Percentiles rank a stretch among this genome's conserved stretches.
phyloP scores from a whole-genome alignment of 2,888 invertebrate genomes.

The Copidosoma aretas region DNA sequence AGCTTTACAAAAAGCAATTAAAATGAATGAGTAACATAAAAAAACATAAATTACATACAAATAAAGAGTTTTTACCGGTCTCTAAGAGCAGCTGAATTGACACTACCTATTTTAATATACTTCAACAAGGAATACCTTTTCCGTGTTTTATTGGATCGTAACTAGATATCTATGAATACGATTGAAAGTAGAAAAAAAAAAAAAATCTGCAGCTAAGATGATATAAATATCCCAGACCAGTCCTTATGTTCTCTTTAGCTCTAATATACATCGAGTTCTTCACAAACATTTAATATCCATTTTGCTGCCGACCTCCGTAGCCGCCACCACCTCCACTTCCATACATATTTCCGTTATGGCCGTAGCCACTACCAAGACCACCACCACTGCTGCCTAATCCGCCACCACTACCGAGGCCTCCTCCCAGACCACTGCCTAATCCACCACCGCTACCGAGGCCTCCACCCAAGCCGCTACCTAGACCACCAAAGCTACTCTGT shows the following conservation, averaged over 20 bases:
- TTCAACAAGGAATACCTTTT: slow-evolving; percentile 5
- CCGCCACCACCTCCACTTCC: slow-evolving; percentile 47
- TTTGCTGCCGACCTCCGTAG: slow-evolving; percentile 53
- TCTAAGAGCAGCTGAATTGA: neutral
- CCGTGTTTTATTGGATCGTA: neutral
- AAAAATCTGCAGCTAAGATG: slow-evolving; percentile 2
- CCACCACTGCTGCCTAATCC: neutral
- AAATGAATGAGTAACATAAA: neutral
- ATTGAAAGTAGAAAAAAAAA: slow-evolving; percentile 11
- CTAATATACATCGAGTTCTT: slow-evolving; percentile 41
- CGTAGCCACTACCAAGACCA: slow-evolving; percentile 45
- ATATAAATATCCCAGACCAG: slow-evolving; percentile 25
- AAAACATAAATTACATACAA: neutral
- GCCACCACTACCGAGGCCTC: neutral
- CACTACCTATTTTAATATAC: neutral
- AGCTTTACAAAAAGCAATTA: slow-evolving; percentile 9
- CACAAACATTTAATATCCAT: slow-evolving; percentile 53
- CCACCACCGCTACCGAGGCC: neutral
- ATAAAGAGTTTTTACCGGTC: neutral
- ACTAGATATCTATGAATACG: neutral
- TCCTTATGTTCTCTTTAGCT: slow-evolving; percentile 31
- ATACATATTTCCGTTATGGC: slow-evolving; percentile 54
- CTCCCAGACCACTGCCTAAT: neutral
- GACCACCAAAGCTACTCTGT: slow-evolving; percentile 32
- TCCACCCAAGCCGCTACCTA: neutral